Base-by-base conservation (phyloP, 2,113 vertebrate species). In the Leptodactylus fuscus region DNA sequence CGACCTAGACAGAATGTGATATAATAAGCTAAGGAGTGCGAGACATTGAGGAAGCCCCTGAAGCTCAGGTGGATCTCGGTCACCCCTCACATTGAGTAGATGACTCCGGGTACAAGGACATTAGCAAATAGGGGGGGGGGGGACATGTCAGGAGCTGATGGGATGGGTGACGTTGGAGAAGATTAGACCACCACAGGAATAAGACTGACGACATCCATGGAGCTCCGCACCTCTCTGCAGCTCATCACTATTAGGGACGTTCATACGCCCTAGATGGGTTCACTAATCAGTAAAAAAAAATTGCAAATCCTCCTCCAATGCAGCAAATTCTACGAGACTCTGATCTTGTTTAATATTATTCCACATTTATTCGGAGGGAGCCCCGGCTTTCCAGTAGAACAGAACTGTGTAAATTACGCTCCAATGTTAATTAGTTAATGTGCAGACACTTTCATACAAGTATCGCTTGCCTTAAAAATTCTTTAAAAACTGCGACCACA, bases 401-500 rank as follows among this genome's bases (percentile, higher is more conserved):
- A 60, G 29, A 27, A 53, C 38, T 75, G 53, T 48, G 82, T 75
- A 75, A 75, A 83, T 83, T 75, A 62, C 36, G 11, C 65, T 71
- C 65, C 48, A 70, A 82, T 75, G 32, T 46, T 83, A 83, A 83
- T 83, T 75, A 74, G 69, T 74, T 83, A 83, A 75, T 83, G 82
- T 55, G 51, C 38, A 83, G 70, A 24, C 70, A 62, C 70, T 83
- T 60, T 83, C 51, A 83, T 75, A 83, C 36, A 75, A 83, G 82
- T 75, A 75, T 83, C 70, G 76, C 62, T 83, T 83, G 70, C 82
- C 70, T 83, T 83, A 83, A 83, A 75, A 73, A 60, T 75, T 75
- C 71, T 9, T 48, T 75, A 48, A 83, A 83, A 83, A 83, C 70
- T 83, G 70, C 82, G 60, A 75, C 82, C 70, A 83, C 82, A 83